Conservation (phyloP, 2,797 vertebrate genomes). For the Cirrhinus mrigala region DNA sequence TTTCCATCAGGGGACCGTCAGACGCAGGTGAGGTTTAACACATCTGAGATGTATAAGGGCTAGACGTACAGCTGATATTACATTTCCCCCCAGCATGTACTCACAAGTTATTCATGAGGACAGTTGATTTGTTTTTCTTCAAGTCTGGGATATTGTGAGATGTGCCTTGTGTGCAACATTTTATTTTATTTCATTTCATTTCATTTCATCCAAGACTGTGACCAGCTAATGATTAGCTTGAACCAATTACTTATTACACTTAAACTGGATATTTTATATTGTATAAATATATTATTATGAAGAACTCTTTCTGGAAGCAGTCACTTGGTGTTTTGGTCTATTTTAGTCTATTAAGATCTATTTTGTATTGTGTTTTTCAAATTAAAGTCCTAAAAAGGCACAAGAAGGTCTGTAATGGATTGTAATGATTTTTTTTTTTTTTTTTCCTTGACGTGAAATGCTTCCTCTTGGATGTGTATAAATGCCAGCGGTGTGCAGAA, state of each 20-base stretch:
- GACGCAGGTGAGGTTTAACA: constrained; percentile 47
- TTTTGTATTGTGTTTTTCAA: constrained; percentile 4
- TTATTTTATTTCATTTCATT: not conserved
- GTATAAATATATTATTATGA: no score
- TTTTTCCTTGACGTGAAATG: constrained; percentile 57
- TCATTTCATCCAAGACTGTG: not conserved
- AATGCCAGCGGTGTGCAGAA: constrained; percentile 22
- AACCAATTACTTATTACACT: not conserved
- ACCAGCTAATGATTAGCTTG: not conserved
- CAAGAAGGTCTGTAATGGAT: constrained; percentile 51
- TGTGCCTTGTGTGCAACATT: not conserved
- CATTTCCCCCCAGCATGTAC: not conserved
- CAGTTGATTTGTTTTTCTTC: constrained; percentile 17
- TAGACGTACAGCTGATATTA: constrained; percentile 30
- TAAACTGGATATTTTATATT: not conserved
- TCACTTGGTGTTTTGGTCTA: not conserved
- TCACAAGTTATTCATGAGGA: constrained; percentile 20
- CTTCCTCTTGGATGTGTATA: constrained; percentile 56
- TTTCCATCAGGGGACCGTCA: constrained; percentile 61
- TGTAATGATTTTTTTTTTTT: constrained; percentile 61
- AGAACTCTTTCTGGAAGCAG: not conserved
- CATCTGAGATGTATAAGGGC: constrained; percentile 57
- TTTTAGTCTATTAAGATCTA: not conserved
- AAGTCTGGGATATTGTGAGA: not conserved
- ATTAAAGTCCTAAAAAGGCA: not conserved